These are phyloP conservation scores for Magallana nippona DNA, from an alignment of 2,888 invertebrate genomes.

Conservation along the genomic window DNA sequence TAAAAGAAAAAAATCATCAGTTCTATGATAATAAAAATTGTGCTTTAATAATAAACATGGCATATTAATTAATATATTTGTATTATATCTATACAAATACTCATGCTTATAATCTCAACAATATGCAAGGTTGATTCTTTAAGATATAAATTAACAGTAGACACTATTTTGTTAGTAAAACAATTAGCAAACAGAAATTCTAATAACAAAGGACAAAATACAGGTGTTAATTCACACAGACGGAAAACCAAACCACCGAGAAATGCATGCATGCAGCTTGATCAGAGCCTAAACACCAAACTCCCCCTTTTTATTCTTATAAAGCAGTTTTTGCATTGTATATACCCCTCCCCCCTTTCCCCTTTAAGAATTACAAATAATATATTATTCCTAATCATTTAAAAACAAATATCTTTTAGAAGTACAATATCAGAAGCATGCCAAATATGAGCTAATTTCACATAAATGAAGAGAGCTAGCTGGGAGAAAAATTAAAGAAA, in stretches of 20 bases:
- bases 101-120: conserved; percentile 2
- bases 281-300: neutral
- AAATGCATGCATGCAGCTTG: conserved; percentile 18
- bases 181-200: conserved; percentile 2
- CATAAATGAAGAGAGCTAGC: conserved; percentile 5
- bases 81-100: neutral
- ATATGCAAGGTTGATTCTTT: neutral
- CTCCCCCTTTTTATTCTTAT: no score
- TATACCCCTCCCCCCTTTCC: neutral
- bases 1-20: no score
- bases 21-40: no score
- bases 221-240: neutral
- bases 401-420: neutral
- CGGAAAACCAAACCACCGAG: conserved; percentile 5
- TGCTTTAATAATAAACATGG: no score
- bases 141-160: neutral
- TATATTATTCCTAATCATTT: neutral
- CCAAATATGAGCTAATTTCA: conserved; percentile 22
- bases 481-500: no score
- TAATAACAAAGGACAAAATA: neutral
- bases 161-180: conserved; percentile 20
- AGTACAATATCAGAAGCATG: conserved; percentile 19
- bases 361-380: neutral
- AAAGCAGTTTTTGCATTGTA: no score
- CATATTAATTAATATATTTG: no score